Evolutionary conservation across 2,888 invertebrate species (phyloP).

Genomic region (Chalcis sispes): DNA sequence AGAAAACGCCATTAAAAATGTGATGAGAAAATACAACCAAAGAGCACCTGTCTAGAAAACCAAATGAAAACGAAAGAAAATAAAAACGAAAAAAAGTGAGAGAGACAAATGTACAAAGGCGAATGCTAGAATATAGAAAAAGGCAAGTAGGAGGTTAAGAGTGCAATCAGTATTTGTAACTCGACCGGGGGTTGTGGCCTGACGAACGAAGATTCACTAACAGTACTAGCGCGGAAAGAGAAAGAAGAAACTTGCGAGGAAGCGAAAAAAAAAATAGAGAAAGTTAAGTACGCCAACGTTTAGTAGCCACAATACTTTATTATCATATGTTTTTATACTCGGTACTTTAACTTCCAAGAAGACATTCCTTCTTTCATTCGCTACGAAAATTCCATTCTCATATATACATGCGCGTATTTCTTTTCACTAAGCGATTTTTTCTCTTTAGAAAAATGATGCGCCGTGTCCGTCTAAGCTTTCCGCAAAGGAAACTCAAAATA

Average conservation of each 20-base stretch:
- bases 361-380: conserved; percentile 59
- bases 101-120: not conserved
- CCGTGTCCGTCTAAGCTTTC: too few relatives aligned
- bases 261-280: too few relatives aligned
- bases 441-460: too few relatives aligned
- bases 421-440: not conserved
- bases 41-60: not conserved
- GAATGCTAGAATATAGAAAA: not conserved
- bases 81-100: not conserved
- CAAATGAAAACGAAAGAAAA: not conserved
- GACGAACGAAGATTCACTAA: conserved; percentile 48
- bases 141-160: conserved; percentile 61
- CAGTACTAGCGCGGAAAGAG: conserved; percentile 15
- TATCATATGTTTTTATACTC: conserved; percentile 72
- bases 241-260: conserved; percentile 27
- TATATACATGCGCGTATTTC: too few relatives aligned
- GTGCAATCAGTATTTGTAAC: conserved; percentile 72
- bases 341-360: conserved; percentile 62
- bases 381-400: conserved; percentile 58
- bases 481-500: too few relatives aligned
- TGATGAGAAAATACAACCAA: not conserved
- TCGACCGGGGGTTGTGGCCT: conserved; percentile 67
- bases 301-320: conserved; percentile 67
- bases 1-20: not conserved
- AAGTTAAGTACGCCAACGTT: too few relatives aligned